A percentile compares a stretch with the other conserved stretches of the same genome.
phyloP scores from a whole-genome alignment of 2,888 invertebrate genomes.

The Prosopocoilus inquinatus region DNA sequence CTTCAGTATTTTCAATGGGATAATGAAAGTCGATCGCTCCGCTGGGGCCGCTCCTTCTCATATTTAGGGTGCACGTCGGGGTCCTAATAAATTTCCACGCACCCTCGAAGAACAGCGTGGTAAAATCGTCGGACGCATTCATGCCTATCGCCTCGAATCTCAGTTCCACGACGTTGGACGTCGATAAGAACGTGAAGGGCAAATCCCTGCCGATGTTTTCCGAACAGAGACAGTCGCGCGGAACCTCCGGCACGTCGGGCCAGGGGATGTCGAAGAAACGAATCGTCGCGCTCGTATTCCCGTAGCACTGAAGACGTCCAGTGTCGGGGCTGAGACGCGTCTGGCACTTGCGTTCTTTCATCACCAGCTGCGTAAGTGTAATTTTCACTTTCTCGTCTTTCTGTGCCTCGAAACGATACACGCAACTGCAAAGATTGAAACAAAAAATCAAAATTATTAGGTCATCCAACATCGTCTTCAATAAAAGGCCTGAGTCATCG shows the following conservation, averaged over 20 bases:
- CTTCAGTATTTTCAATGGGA: slow-evolving; percentile 36
- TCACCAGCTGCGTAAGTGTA: slow-evolving; percentile 70
- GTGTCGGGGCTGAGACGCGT: slow-evolving; percentile 64
- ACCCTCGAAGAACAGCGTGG: slow-evolving; percentile 80
- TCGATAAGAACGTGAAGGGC: slow-evolving; percentile 75
- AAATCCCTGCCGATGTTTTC: slow-evolving; percentile 50
- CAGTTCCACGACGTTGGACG: slow-evolving; percentile 74
- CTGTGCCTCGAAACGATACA: slow-evolving; percentile 84
- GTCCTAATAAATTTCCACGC: slow-evolving; percentile 77
- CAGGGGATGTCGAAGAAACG: slow-evolving; percentile 77
- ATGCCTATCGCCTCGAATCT: slow-evolving; percentile 80
- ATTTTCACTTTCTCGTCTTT: slow-evolving; percentile 78
- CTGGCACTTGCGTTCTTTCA: slow-evolving; percentile 53
- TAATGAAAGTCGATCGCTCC: slow-evolving; percentile 67
- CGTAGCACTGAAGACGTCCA: slow-evolving; percentile 68
- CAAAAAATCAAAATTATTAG: not conserved
- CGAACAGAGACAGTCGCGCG: slow-evolving; percentile 79
- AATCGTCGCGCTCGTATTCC: slow-evolving; percentile 67
- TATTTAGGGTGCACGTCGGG: slow-evolving; percentile 66
- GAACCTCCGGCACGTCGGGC: slow-evolving; percentile 66
- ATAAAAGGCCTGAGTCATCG: too few species aligned
- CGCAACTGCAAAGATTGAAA: slow-evolving; percentile 61
- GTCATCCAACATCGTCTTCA: too few species aligned
- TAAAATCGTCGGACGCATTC: slow-evolving; percentile 83
- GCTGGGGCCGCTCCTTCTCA: slow-evolving; percentile 71